These are phyloP conservation scores for Diplodus sargus DNA, from an alignment of 2,797 vertebrate species.

Conservation along the genomic window DNA sequence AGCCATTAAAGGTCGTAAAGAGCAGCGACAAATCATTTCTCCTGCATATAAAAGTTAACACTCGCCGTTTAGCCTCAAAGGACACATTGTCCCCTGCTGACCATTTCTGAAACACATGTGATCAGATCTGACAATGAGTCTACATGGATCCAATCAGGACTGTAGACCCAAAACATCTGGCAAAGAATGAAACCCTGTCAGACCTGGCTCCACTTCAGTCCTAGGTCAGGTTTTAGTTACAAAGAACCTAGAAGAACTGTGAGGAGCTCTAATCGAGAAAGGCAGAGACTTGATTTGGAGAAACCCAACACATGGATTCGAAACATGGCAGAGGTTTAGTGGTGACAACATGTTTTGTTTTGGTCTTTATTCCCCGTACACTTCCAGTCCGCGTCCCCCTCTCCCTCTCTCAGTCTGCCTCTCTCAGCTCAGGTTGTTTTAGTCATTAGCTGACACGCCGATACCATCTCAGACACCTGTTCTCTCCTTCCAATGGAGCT, in stretches of 20 bases:
- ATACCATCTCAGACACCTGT: constrained; percentile 81
- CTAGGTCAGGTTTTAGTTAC: not conserved
- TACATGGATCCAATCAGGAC: not conserved
- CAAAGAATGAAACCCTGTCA: not conserved
- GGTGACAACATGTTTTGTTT: not conserved
- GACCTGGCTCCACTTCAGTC: not conserved
- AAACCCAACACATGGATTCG: not conserved
- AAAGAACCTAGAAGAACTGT: not conserved
- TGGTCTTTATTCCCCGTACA: not conserved
- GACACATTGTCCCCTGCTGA: not conserved
- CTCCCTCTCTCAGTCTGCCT: constrained; percentile 30
- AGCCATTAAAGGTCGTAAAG: not conserved
- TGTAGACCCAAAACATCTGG: not conserved
- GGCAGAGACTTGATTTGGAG: not conserved
- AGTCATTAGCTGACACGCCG: constrained; percentile 76
- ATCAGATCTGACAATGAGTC: not conserved
- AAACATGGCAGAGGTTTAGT: not conserved
- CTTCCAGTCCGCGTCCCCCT: constrained; percentile 7
- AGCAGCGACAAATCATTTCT: not conserved
- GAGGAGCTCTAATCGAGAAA: not conserved
- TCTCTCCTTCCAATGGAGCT: constrained; percentile 65
- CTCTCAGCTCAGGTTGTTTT: constrained; percentile 68
- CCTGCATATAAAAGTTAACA: not conserved
- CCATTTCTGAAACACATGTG: not conserved
- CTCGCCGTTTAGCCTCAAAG: not conserved